Base-by-base conservation (phyloP, 2,113 vertebrate species). In the Ictalurus punctatus region DNA sequence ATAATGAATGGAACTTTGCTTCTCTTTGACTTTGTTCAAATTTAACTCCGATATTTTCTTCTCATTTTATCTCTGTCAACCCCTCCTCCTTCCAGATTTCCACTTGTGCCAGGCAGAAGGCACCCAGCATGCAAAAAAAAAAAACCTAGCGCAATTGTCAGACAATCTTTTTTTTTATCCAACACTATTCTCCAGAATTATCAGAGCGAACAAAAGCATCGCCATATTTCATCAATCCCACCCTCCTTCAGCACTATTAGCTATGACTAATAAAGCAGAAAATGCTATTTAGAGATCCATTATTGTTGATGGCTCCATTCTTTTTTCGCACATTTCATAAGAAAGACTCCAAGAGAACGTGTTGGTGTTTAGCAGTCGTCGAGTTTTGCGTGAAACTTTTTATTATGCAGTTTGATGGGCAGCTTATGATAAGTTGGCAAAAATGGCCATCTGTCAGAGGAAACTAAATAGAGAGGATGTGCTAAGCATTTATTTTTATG, bases 191-290 rank as follows among this genome's bases (percentile, higher is more conserved):
- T 92, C 91, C 86, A 91, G 91, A 89, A 94, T 92, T 87, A 90
- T 93, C 89, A 87, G 90, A 94, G 94, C 92, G 94, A 94, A 94
- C 40, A 87, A 89, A 44, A 54, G 54, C 30, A n/a, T 44, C 9
- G 81, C 91, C 92, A 92, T 93, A 94, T 94, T 92, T 89, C 93
- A 94, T 93, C 93, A 93, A 93, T 94, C 92, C 90, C 91, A 90
- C 54, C 92, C 86, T 92, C 94, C 93, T 95, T 96, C 94, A 92
- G 93, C 91, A 91, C 93, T 92, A 95, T 95, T 95, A 96, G 95
- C 94, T 95, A 94, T 95, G 94, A 95, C 94, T 96, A 96, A 95
- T 95, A 96, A 95, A 96, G 95, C 94, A 95, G 93, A 94, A 96
- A 95, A 96, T 95, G 93, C 94, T 95, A 95, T 95, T 95, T 94